These are phyloP conservation scores for Pterobdella sp. DNA, from an alignment of 2,888 invertebrate species.

Conservation along the genomic window DNA sequence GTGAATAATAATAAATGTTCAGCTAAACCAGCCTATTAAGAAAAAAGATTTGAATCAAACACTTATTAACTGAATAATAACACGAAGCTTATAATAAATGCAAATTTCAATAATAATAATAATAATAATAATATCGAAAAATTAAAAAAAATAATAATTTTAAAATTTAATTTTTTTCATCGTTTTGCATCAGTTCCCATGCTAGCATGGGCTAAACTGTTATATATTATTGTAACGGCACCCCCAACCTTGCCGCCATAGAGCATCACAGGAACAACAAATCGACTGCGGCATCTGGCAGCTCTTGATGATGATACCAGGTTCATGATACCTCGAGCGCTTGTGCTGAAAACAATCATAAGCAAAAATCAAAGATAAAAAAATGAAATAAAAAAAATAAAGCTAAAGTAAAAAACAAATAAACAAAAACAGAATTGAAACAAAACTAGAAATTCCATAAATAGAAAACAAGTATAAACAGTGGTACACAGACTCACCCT, in stretches of 20 bases:
- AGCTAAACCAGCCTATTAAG: too few relatives aligned
- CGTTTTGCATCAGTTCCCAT: not conserved
- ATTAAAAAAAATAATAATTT: not conserved
- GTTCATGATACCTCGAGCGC: slow-evolving; percentile 55
- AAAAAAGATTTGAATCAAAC: too few relatives aligned
- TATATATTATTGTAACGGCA: not conserved
- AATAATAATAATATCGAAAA: not conserved
- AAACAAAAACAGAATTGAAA: not conserved
- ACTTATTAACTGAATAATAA: too few relatives aligned
- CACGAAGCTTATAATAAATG: not conserved
- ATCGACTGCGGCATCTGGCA: slow-evolving; percentile 68
- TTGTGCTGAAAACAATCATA: slow-evolving; percentile 38
- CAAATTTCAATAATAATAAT: slow-evolving; percentile 14
- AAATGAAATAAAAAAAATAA: not conserved
- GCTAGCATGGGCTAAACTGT: too few relatives aligned
- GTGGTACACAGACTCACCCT: not conserved
- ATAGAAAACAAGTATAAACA: too few relatives aligned
- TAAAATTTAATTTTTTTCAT: not conserved
- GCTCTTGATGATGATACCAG: slow-evolving; percentile 62
- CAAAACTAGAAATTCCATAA: too few relatives aligned
- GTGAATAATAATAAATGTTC: not conserved
- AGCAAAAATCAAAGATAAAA: too few relatives aligned
- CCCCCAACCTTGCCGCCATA: slow-evolving; percentile 61
- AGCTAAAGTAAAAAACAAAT: not conserved
- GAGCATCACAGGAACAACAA: slow-evolving; percentile 69